Conservation (phyloP, 2,888 invertebrate species). For the Idaea straminata region DNA sequence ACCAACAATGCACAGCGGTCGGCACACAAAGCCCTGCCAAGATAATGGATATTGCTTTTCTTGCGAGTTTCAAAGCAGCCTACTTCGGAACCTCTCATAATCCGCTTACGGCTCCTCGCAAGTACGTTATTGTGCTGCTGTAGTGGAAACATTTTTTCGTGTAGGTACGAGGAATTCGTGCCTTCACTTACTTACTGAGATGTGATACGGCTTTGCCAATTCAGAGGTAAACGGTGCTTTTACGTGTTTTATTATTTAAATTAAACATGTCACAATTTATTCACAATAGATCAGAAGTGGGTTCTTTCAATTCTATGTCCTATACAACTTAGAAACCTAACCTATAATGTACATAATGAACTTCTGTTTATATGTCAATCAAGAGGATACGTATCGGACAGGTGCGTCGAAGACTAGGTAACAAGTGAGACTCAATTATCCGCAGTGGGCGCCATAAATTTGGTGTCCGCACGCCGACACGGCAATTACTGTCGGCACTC, state of each 20-base stretch:
- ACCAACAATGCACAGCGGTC: slow-evolving; percentile 61
- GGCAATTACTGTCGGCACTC: slow-evolving; percentile 78
- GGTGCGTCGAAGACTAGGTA: slow-evolving; percentile 47
- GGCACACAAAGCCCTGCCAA: slow-evolving; percentile 66
- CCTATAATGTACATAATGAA: not conserved
- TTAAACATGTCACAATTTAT: not conserved
- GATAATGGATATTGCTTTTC: slow-evolving; percentile 79
- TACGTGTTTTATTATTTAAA: slow-evolving; percentile 18
- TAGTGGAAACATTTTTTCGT: slow-evolving; percentile 65
- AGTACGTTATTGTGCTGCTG: slow-evolving; percentile 70
- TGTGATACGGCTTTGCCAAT: slow-evolving; percentile 48
- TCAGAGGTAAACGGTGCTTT: slow-evolving; percentile 32
- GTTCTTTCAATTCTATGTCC: no score
- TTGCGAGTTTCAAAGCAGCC: slow-evolving; percentile 77
- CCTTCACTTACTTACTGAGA: slow-evolving; percentile 43
- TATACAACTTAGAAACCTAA: not conserved
- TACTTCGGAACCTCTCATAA: slow-evolving; percentile 76
- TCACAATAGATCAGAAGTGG: not conserved
- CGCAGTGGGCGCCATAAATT: slow-evolving; percentile 69
- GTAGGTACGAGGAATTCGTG: slow-evolving; percentile 42
- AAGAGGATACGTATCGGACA: slow-evolving; percentile 38
- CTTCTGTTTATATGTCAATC: slow-evolving; percentile 11
- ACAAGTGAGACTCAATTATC: slow-evolving; percentile 67
- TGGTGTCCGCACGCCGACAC: slow-evolving; percentile 70
- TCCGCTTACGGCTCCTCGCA: slow-evolving; percentile 71